Percentiles rank a stretch among this genome's conserved stretches.
Evolutionary conservation across 2,113 vertebrate genomes (phyloP).

Genomic region (Bubo blakistoni): DNA sequence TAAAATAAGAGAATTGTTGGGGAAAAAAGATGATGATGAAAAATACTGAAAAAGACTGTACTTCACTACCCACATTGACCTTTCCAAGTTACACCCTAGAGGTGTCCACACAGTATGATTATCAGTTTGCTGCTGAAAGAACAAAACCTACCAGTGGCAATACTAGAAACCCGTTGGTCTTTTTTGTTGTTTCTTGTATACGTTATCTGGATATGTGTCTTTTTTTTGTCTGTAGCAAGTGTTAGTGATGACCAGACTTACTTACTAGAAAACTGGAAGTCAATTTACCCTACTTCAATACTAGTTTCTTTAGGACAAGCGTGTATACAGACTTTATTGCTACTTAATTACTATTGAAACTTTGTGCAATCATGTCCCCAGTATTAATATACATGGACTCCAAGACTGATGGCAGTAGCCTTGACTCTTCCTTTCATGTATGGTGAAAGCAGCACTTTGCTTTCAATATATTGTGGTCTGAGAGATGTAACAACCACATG

Average conservation of each 20-base stretch:
- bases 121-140: slow-evolving; percentile 29
- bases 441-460: not conserved
- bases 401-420: not conserved
- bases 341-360: not conserved
- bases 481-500: not conserved
- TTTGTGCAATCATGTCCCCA: not conserved
- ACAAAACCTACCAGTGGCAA: not conserved
- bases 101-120: not conserved
- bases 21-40: fast-evolving
- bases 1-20: not conserved
- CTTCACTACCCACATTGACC: not conserved
- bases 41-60: not conserved
- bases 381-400: not conserved
- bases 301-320: not conserved
- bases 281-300: not conserved
- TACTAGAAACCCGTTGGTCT: not conserved
- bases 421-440: not conserved
- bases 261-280: not conserved
- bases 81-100: not conserved
- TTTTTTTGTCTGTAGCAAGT: not conserved
- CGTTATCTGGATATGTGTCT: not conserved
- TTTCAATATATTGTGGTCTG: not conserved
- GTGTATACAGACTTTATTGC: not conserved
- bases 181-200: not conserved
- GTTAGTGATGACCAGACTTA: not conserved